Percentiles rank a stretch among this genome's conserved stretches.
These are phyloP conservation scores for Cygnus buccinator DNA, from an alignment of 2,113 vertebrate species.

Conservation along the genomic window DNA sequence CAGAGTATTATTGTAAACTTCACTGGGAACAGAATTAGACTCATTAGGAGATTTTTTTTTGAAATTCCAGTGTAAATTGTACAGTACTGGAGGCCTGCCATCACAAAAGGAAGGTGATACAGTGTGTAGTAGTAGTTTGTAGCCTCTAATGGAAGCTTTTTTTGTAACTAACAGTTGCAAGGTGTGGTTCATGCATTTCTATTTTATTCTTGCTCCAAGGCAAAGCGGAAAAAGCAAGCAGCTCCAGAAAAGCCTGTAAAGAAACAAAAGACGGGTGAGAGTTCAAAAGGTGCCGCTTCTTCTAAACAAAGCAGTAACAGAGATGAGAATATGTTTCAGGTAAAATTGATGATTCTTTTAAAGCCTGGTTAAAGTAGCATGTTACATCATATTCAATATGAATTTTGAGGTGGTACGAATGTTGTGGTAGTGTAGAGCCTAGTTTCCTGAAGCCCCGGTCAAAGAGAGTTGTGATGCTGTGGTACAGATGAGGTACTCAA, in stretches of 20 bases:
- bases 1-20: not conserved
- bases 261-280: constrained; percentile 93
- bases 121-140: not conserved
- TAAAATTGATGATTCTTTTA: constrained; percentile 50
- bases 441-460: not conserved
- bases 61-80: not conserved
- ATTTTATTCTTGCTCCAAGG: constrained; percentile 71
- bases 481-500: not conserved
- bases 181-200: not conserved
- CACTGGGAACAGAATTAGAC: not conserved
- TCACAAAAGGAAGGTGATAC: not conserved
- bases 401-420: not conserved
- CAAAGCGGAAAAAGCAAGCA: constrained; percentile 90
- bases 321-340: constrained; percentile 97
- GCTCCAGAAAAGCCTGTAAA: constrained; percentile 88
- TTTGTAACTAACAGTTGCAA: not conserved
- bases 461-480: fast-evolving
- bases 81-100: not conserved
- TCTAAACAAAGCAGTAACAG: constrained; percentile 83
- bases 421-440: not conserved
- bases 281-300: constrained; percentile 87
- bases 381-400: not conserved
- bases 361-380: not conserved
- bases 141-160: not conserved
- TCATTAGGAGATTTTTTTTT: not conserved